phyloP scores from a whole-genome alignment of 2,797 vertebrate genomes.

The Labeo calbasu region DNA sequence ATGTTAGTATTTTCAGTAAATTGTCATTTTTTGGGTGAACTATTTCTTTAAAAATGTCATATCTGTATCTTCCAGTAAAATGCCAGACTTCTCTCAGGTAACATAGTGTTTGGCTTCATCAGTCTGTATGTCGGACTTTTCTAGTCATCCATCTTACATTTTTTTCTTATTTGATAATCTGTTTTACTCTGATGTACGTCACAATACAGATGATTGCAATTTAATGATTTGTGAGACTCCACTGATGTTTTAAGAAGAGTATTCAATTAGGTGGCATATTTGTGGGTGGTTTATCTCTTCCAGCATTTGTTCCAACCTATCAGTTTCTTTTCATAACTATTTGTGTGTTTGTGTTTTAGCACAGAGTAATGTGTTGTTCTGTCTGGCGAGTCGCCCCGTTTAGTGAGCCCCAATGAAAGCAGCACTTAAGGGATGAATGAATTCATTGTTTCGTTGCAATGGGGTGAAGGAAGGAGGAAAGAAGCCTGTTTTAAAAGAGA shows the following conservation, averaged over 20 bases:
- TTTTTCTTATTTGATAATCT: background rate
- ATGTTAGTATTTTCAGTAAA: background rate
- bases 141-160: background rate
- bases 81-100: background rate
- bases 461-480: conserved; percentile 46
- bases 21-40: background rate
- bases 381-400: conserved; percentile 37
- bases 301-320: background rate
- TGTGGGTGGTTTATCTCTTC: background rate
- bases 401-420: conserved; percentile 45
- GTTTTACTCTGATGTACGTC: background rate
- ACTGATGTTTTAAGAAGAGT: background rate
- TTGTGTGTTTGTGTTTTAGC: conserved; percentile 12
- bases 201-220: background rate
- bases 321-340: conserved; percentile 5
- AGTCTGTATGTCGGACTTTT: background rate
- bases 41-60: background rate
- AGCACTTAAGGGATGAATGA: conserved; percentile 50
- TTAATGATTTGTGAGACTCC: background rate
- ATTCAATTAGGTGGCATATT: background rate
- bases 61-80: background rate
- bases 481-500: conserved; percentile 21
- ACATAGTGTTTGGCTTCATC: too few species aligned
- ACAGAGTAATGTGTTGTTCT: conserved; percentile 29
- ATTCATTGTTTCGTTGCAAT: conserved; percentile 43